Evolutionary conservation across 2,797 vertebrate genomes (phyloP).

Genomic region (Acrossocheilus fasciatus): DNA sequence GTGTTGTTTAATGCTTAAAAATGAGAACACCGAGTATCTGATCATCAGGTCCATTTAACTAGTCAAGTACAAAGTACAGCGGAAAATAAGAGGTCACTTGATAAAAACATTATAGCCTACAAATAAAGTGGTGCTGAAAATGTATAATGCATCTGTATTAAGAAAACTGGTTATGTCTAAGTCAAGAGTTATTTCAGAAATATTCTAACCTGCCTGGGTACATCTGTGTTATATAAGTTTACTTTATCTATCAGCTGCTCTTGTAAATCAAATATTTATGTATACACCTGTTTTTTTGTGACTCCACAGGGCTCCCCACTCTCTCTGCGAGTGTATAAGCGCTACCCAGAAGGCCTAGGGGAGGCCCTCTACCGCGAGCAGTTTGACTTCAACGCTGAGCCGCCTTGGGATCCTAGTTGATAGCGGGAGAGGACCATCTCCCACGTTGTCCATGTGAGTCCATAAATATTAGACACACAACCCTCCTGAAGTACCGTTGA

Average conservation of each 20-base stretch:
- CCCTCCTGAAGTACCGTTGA: neutral
- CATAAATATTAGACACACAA: neutral
- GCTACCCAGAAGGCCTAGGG: conserved; percentile 98
- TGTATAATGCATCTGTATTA: neutral
- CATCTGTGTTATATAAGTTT: neutral
- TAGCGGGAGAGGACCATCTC: conserved; percentile 99
- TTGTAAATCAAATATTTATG: neutral
- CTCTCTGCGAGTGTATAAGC: conserved; percentile 97
- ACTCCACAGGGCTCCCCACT: conserved; percentile 81
- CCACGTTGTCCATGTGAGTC: conserved; percentile 99
- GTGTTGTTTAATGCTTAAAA: conserved; percentile 26
- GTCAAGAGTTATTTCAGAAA: neutral
- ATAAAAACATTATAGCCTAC: neutral
- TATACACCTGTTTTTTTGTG: conserved; percentile 33
- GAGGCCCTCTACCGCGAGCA: conserved; percentile 99
- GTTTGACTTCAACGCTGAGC: conserved; percentile 99
- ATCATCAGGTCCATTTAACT: conserved; percentile 7
- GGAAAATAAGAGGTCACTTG: neutral
- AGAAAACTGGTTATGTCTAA: neutral
- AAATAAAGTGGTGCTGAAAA: neutral
- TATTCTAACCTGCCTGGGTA: neutral
- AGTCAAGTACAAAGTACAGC: conserved; percentile 35
- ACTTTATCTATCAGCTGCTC: conserved; percentile 7
- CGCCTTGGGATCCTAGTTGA: conserved; percentile 99
- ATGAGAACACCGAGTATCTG: neutral